These are phyloP conservation scores for Dryomyza anilis DNA, from an alignment of 2,888 invertebrate genomes.

Conservation along the genomic window DNA sequence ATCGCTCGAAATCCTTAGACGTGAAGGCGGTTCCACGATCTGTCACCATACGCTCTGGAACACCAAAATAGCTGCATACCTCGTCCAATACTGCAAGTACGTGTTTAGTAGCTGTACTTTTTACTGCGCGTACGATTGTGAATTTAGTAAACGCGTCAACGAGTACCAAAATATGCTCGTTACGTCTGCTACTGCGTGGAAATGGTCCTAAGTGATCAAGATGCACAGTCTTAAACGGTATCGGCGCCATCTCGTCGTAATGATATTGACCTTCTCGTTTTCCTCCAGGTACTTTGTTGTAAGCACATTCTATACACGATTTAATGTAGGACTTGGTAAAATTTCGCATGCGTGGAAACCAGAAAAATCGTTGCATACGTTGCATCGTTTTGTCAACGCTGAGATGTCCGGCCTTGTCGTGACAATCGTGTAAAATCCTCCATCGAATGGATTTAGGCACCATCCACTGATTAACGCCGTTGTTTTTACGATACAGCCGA, in stretches of 20 bases:
- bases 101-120: slow-evolving; percentile 23
- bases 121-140: slow-evolving; percentile 16
- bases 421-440: not conserved
- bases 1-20: slow-evolving; percentile 35
- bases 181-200: not conserved
- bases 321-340: not conserved
- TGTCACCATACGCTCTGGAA: slow-evolving; percentile 39
- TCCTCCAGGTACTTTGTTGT: not conserved
- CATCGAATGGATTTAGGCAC: not conserved
- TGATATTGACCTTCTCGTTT: not conserved
- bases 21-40: slow-evolving; percentile 43
- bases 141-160: slow-evolving; percentile 33
- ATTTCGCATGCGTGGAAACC: not conserved
- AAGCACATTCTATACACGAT: not conserved
- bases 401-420: not conserved
- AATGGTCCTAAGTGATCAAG: slow-evolving; percentile 7
- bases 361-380: not conserved
- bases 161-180: not conserved
- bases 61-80: slow-evolving; percentile 35
- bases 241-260: not conserved
- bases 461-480: not conserved
- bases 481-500: not conserved
- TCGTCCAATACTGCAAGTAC: not conserved
- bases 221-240: slow-evolving; percentile 4
- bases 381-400: not conserved